Evolutionary conservation across 2,888 invertebrate genomes (phyloP), one percentile per base, ranked within the genome.

Genomic region (Rhingia rostrata): DNA sequence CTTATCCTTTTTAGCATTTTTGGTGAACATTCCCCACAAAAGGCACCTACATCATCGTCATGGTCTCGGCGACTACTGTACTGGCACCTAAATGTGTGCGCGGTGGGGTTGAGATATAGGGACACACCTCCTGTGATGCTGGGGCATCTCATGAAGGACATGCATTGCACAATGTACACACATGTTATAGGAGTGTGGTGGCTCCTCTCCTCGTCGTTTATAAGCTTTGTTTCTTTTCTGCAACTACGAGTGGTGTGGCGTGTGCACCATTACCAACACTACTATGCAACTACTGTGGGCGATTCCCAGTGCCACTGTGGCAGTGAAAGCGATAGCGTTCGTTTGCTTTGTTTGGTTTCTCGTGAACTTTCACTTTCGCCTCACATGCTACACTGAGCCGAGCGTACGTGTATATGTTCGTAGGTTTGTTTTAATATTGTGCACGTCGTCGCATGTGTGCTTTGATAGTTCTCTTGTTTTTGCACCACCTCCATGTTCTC

Each of bases 211-310:
- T 56, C n/a, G 61, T 72, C 41, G 51, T 74, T 83, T 69, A 69
- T 74, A 83, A 83, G 78, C 83, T 73, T 83, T 83, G 83, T 83
- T 83, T 83, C 83, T 83, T 83, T 83, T 83, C 83, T 79, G 60
- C 83, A 81, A 58, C 67, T 67, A 43, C 49, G 60, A 51, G 37
- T 47, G 45, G 6, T 54, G 41, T 10, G 41, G 14, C 9, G 9
- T 30, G 33, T 33, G 30, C 45, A 60, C 56, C 58, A 53, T 63
- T 49, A 43, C 56, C 54, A 63, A 63, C 49, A 53, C 51, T 51
- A 73, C 53, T 33, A 49, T 56, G 51, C 51, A 53, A 73, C 53
- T 33, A 49, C 32, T 33, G 14, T 9, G 45, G 39, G 45, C 45
- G 54, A 51, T 12, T 58, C 33, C 35, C 66, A 41, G 9, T 56